Evolutionary conservation across 2,888 invertebrate genomes (phyloP), one percentile per base, ranked within the genome.

Genomic region (Drosophila tripunctata): DNA sequence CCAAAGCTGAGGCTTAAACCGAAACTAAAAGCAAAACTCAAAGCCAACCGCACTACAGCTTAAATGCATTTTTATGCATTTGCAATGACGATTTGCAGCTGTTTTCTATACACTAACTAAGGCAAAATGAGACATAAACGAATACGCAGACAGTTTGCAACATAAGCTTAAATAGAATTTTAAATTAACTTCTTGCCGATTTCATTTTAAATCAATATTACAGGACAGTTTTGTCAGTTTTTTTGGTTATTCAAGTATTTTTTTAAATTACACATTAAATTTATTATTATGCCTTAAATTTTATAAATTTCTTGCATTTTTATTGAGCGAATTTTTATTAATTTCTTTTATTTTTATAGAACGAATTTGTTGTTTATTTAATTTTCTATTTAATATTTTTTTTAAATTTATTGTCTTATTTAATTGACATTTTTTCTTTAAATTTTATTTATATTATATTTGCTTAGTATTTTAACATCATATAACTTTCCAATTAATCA

Each of bases 1-100:
- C 30, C 54, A 52, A 52, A 60, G 61, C 24, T 45, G 6, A 24
- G 31, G 22, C 3, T 10, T 17, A 41, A 60, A 63, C 24, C 48
- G 6, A 24, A 40, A 31, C 3, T 10, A 24, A 41, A 31, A 30
- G 1, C 30, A 24, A 12, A 36, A 27, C 22, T 27, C 40, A 77
- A 60, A 36, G 41, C 57, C 60, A 70, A 60, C 47, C 33, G 52
- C 61, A 61, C n/a, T n/a, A n/a, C 14, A 31, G 55, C 69, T 52
- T 17, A 44, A 67, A 54, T 19, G 15, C 35, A 15, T 33, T 36
- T 45, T 24, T 24, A 5, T 17, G 12, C 24, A 27, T 51, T 51
- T 40, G 30, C 30, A 19, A 17, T 50, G 51, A 40, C 30, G 51
- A 30, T 30, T 40, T 2, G 24, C 51, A 57, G 38, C 48, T 54